Base-by-base conservation (phyloP, 2,113 vertebrate genomes). In the Cryptotis parvus region DNA sequence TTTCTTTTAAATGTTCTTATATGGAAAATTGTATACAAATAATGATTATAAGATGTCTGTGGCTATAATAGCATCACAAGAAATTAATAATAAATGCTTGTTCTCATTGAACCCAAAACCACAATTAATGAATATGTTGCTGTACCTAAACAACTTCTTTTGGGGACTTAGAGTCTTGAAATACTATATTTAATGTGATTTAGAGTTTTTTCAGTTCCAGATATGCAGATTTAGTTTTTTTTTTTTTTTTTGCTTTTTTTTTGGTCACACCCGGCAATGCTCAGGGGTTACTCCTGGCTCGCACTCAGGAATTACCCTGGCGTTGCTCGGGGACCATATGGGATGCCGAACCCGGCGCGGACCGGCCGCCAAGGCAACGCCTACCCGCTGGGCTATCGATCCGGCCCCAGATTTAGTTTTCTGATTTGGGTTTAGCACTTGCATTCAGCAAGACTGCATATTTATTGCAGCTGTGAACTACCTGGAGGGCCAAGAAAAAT, bases 401-500 rank as follows among this genome's bases (percentile, higher is more conserved):
- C n/a, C n/a, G n/a, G n/a, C n/a, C n/a, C n/a, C n/a, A n/a, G n/a
- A n/a, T n/a, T n/a, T 45, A 39, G 15, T 74, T 81, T 70, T 84
- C 68, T 90, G 65, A 55, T 70, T 78, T 15, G 78, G 43, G 43
- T 81, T 73, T 31, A n/a, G 58, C 33, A n/a, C 49, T 68, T 37
- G 41, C 52, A 90, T 24, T 75, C 79, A 90, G 92, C 52, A 79
- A 88, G 91, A 88, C n/a, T 52, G 1, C 22, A 41, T 45, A 43
- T 89, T 84, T 83, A 7, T n/a, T 80, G 66, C 6, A 16, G 4
- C 52, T 73, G 5, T 52, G 61, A 86, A 91, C 69, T 87, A 85
- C 61, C 72, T 93, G 35, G 26, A 80, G 65, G 55, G 68, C 82
- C 76, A 85, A 90, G 87, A 66, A 91, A 16, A 91, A 94, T 94